These are phyloP conservation scores for Patella ulyssiponensis DNA, from an alignment of 2,888 invertebrate genomes.

Conservation along the genomic window DNA sequence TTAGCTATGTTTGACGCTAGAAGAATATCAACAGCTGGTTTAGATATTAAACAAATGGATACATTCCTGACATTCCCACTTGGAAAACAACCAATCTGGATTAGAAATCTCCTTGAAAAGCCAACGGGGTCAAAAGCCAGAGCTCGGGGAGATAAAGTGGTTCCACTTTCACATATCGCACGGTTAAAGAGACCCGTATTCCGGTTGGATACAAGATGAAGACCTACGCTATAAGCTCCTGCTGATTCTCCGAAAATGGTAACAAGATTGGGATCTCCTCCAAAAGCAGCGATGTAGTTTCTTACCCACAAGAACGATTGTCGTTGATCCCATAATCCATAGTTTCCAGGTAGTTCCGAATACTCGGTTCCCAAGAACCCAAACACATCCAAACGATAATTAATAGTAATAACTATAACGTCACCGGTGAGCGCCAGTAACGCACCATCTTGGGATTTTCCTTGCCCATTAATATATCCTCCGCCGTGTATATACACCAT, in stretches of 20 bases:
- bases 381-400: slow-evolving; percentile 91
- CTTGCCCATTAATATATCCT: slow-evolving; percentile 92
- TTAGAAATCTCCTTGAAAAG: slow-evolving; percentile 24
- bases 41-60: slow-evolving; percentile 29
- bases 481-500: slow-evolving; percentile 95
- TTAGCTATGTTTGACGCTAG: slow-evolving; percentile 21
- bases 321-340: slow-evolving; percentile 93
- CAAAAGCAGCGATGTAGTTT: slow-evolving; percentile 81
- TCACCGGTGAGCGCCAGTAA: slow-evolving; percentile 87
- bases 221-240: slow-evolving; percentile 43
- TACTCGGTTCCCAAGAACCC: slow-evolving; percentile 91
- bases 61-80: slow-evolving; percentile 18
- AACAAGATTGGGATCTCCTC: slow-evolving; percentile 45
- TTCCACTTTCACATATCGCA: slow-evolving; percentile 53
- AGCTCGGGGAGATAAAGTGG: slow-evolving; percentile 35
- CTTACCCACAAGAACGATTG: slow-evolving; percentile 93
- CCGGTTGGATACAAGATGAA: slow-evolving; percentile 49
- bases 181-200: slow-evolving; percentile 47
- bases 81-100: slow-evolving; percentile 23
- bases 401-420: slow-evolving; percentile 94
- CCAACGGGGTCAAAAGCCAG: slow-evolving; percentile 28
- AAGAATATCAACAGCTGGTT: slow-evolving; percentile 21
- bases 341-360: slow-evolving; percentile 87
- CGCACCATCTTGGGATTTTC: slow-evolving; percentile 77
- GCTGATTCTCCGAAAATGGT: slow-evolving; percentile 60